A percentile compares a stretch with the other conserved stretches of the same genome.
Evolutionary conservation across 2,113 vertebrate species (phyloP).

Genomic region (Limanda limanda): DNA sequence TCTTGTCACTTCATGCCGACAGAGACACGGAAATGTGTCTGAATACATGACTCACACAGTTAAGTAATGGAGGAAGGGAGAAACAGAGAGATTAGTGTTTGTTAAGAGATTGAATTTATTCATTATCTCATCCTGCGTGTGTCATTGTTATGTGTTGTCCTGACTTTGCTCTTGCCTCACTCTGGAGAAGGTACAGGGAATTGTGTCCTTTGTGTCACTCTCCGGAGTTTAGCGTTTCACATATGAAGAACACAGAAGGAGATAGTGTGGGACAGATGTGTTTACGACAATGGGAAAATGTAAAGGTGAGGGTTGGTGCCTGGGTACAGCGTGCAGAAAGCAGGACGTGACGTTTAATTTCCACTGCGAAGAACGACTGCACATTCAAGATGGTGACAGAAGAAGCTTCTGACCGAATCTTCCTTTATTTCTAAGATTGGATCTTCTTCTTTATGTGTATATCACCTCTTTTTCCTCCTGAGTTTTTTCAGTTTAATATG

Average conservation of each 20-base stretch:
- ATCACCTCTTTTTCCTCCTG: too few species aligned
- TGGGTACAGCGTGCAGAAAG: too few species aligned
- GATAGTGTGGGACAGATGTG: neutral
- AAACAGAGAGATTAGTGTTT: slow-evolving; percentile 22
- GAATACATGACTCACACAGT: slow-evolving; percentile 56
- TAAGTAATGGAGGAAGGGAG: slow-evolving; percentile 18
- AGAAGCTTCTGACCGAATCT: too few species aligned
- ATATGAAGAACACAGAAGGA: neutral
- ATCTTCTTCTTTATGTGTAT: too few species aligned
- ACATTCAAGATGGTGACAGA: too few species aligned
- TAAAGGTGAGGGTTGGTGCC: neutral
- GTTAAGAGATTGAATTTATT: slow-evolving; percentile 47
- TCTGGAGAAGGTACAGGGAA: neutral
- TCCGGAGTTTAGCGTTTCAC: neutral
- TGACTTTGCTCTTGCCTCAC: slow-evolving; percentile 9
- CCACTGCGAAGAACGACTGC: too few species aligned
- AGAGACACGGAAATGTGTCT: slow-evolving; percentile 60
- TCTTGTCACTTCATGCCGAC: slow-evolving; percentile 61
- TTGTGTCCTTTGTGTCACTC: neutral
- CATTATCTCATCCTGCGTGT: slow-evolving; percentile 42
- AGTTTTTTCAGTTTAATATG: too few species aligned
- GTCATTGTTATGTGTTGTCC: slow-evolving; percentile 16
- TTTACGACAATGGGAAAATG: neutral
- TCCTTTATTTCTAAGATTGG: too few species aligned
- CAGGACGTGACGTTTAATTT: too few species aligned